These are phyloP conservation scores for Diplolepis rosae DNA, from an alignment of 2,888 invertebrate species.

Conservation along the genomic window DNA sequence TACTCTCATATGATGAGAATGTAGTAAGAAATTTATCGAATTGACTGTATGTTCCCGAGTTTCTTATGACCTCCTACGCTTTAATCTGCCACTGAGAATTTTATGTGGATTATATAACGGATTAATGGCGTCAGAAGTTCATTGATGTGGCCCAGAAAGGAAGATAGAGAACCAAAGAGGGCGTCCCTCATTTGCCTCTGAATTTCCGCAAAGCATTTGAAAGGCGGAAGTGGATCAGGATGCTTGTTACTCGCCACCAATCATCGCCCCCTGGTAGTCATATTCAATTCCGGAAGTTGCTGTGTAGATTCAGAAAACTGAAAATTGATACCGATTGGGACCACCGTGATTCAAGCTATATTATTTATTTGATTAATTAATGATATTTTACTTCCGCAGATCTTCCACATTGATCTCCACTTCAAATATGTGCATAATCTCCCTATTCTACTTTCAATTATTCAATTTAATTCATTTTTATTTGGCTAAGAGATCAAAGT, in stretches of 20 bases:
- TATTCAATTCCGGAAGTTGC: conserved; percentile 10
- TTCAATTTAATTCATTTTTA: no score
- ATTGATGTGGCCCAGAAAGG: conserved; percentile 6
- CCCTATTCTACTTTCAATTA: no score
- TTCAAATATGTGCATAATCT: no score
- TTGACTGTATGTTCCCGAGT: no score
- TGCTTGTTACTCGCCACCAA: conserved; percentile 55
- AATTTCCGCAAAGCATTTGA: conserved; percentile 50
- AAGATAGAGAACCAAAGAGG: conserved; percentile 2
- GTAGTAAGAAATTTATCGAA: no score
- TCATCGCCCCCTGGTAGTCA: conserved; percentile 36
- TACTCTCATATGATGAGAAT: no score
- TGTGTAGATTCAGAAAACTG: background rate
- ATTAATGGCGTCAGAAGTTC: background rate
- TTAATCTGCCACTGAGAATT: conserved; percentile 41
- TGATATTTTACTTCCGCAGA: background rate
- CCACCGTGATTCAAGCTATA: background rate
- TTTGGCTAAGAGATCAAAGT: no score
- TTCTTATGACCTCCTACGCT: background rate
- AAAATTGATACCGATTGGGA: background rate
- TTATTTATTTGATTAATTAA: background rate
- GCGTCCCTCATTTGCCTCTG: conserved; percentile 51
- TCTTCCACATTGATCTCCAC: no score
- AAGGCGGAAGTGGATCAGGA: conserved; percentile 51
- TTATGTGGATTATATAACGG: conserved; percentile 36